Conservation (phyloP, 2,797 vertebrate genomes). For the Coregonus ussuriensis region DNA sequence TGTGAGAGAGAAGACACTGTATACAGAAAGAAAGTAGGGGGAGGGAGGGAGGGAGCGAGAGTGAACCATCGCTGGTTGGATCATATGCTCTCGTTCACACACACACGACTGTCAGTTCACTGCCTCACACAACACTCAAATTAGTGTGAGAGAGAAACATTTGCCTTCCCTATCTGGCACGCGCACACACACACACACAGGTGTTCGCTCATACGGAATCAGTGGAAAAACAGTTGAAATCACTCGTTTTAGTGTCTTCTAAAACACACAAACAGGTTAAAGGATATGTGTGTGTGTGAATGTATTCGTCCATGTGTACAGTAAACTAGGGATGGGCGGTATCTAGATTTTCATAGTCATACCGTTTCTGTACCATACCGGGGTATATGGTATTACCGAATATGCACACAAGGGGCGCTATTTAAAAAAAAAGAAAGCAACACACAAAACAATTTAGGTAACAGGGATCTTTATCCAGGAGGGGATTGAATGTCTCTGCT, state of each 20-base stretch:
- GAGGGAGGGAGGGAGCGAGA: background rate
- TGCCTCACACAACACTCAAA: conserved; percentile 1
- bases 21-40: conserved; percentile 18
- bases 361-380: no score
- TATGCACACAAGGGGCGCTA: no score
- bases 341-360: no score
- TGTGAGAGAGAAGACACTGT: conserved; percentile 23
- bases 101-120: background rate
- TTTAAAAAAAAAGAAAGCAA: no score
- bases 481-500: no score
- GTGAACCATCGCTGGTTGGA: background rate
- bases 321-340: no score
- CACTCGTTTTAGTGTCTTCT: background rate
- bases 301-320: background rate
- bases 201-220: background rate
- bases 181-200: background rate
- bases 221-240: background rate
- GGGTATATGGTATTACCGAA: no score
- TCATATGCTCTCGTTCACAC: conserved; percentile 3
- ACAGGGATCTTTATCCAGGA: no score
- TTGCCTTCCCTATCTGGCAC: background rate
- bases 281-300: conserved; percentile 20
- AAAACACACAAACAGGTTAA: conserved; percentile 1
- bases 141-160: background rate
- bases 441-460: no score